Percentiles rank a stretch among this genome's conserved stretches.
phyloP scores from a whole-genome alignment of 2,797 vertebrate genomes.

The Syngnathus acus region DNA sequence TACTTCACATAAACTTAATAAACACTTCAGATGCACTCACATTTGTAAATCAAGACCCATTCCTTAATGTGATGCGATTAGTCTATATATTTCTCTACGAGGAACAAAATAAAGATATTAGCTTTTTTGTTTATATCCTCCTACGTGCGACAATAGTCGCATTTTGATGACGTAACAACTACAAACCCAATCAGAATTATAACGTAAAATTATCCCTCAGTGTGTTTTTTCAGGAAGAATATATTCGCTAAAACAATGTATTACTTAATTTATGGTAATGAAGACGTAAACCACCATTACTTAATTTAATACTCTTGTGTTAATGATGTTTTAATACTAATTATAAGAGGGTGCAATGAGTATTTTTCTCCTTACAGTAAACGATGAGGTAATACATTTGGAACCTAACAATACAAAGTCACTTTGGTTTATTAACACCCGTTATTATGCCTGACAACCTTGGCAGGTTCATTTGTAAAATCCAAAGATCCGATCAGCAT shows the following conservation, averaged over 20 bases:
- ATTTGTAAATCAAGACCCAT: not conserved
- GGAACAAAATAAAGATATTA: not conserved
- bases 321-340: not conserved
- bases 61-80: not conserved
- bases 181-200: not conserved
- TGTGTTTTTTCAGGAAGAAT: not conserved
- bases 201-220: not conserved
- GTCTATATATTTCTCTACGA: not conserved
- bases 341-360: too few relatives aligned
- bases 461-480: not conserved
- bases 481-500: not conserved
- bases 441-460: not conserved
- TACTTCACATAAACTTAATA: not conserved
- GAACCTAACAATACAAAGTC: not conserved
- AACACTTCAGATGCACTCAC: not conserved
- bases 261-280: not conserved
- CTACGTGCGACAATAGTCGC: not conserved
- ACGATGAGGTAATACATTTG: not conserved
- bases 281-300: not conserved
- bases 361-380: not conserved
- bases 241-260: not conserved
- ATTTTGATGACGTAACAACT: not conserved
- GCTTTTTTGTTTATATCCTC: not conserved
- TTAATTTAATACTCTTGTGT: too few relatives aligned
- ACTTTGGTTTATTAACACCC: not conserved